Evolutionary conservation across 2,113 vertebrate genomes (phyloP), one percentile per base, ranked within the genome.

Genomic region (Plestiodon gilberti): DNA sequence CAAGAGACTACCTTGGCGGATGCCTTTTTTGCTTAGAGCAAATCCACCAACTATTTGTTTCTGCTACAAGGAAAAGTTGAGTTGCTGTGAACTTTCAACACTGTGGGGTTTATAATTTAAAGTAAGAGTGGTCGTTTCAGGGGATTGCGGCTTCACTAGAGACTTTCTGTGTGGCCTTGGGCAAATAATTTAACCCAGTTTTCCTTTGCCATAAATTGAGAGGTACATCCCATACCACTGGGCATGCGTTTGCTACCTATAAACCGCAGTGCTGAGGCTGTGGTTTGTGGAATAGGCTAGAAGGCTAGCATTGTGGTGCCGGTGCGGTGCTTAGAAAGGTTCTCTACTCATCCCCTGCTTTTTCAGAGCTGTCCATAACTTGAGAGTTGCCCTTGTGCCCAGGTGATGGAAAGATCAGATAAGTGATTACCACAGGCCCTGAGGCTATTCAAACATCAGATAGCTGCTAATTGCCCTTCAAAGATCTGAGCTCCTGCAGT

Each of bases 81-180:
- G 84, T 83, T 88, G 78, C 86, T 90, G 20, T 93, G 93, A 93
- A 93, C 71, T 52, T 79, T 43, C 28, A 59, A 40, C 84, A 43
- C 81, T 77, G 82, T 52, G 89, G 87, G 89, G 88, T 87, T 85
- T 90, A 67, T 89, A 87, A 93, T 95, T 95, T 90, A 93, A 93
- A 93, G 83, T 84, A 93, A 78, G 86, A 89, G 69, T 88, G 86
- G 89, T 57, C 71, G 88, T 73, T 92, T 90, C 48, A 70, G 48
- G 67, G 86, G 82, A 91, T 83, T 0, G 0, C 85, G 80, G 69
- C 73, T 92, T 55, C 90, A 87, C 92, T 90, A 87, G 91, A 87
- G 93, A 85, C 91, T 83, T 92, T 87, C n/a, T 81, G 40, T 87
- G 78, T 93, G 93, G 88, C 91, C 91, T 48, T 86, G 82, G 90